A percentile compares a stretch with the other conserved stretches of the same genome.
These are phyloP conservation scores for Myotis lucifugus DNA, from an alignment of 2,113 vertebrate genomes.

Conservation along the genomic window DNA sequence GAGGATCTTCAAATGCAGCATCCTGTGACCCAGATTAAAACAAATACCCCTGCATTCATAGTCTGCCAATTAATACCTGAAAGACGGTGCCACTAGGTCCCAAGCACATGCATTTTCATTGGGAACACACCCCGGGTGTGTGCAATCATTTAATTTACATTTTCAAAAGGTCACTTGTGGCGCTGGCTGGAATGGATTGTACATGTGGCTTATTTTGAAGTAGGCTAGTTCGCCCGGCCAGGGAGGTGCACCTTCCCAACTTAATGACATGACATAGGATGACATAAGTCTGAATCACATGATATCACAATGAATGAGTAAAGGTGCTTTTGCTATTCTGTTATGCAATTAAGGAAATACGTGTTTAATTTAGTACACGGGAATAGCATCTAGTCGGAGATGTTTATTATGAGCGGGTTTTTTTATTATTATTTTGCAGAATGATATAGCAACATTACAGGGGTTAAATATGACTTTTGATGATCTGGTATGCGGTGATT, in stretches of 20 bases:
- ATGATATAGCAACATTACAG: constrained; percentile 79
- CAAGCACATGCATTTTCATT: constrained; percentile 51
- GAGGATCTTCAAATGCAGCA: not conserved
- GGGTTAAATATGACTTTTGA: constrained; percentile 85
- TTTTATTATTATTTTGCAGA: constrained; percentile 66
- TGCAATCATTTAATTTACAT: constrained; percentile 71
- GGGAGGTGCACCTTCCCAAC: constrained; percentile 20
- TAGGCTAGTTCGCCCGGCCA: not conserved
- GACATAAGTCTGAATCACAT: not conserved
- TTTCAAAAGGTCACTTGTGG: constrained; percentile 69
- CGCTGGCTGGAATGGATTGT: constrained; percentile 40
- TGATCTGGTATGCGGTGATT: constrained; percentile 85
- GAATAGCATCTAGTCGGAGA: constrained; percentile 76
- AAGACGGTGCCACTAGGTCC: not conserved
- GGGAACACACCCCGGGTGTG: constrained; percentile 32
- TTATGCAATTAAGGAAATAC: constrained; percentile 41
- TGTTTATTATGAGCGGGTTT: constrained; percentile 81
- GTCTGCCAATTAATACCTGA: constrained; percentile 51
- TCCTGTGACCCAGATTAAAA: not conserved
- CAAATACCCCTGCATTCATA: not conserved
- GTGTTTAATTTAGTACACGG: constrained; percentile 69
- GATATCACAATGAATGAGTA: not conserved
- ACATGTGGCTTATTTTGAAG: constrained; percentile 65
- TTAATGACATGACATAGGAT: not conserved
- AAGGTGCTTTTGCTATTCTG: constrained; percentile 51